These are phyloP conservation scores for Heterocephalus glaber DNA, from an alignment of 2,113 vertebrate species.

Conservation along the genomic window DNA sequence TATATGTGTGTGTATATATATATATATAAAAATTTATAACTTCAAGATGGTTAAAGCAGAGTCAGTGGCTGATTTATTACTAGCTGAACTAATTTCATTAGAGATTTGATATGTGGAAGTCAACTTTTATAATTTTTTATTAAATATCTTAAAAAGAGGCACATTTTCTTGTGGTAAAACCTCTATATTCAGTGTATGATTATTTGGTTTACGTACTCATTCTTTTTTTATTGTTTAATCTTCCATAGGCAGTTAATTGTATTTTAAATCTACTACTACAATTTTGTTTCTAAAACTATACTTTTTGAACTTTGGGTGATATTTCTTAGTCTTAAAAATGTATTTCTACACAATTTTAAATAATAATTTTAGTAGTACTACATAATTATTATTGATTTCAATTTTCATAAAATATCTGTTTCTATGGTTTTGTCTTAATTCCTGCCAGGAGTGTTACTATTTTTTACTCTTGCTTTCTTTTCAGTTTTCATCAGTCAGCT, in stretches of 20 bases:
- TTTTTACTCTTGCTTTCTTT: background rate
- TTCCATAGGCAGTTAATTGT: background rate
- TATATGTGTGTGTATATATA: background rate
- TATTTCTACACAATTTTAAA: background rate
- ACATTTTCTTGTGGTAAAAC: background rate
- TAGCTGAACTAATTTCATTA: background rate
- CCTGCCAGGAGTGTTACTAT: background rate
- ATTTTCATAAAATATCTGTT: background rate
- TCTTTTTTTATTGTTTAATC: background rate
- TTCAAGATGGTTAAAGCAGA: background rate
- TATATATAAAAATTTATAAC: background rate
- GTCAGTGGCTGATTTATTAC: background rate
- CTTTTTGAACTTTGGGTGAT: background rate
- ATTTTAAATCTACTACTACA: background rate
- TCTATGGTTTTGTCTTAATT: too few species aligned
- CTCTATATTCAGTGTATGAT: background rate
- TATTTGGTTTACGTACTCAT: background rate
- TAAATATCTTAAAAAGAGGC: background rate
- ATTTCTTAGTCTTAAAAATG: background rate
- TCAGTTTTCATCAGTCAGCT: background rate
- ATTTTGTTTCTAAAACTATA: background rate
- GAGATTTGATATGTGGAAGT: background rate
- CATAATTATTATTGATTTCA: background rate
- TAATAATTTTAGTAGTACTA: background rate
- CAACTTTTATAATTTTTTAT: background rate